phyloP scores from a whole-genome alignment of 2,797 vertebrate species.

The Odontamblyopus lacepedii region DNA sequence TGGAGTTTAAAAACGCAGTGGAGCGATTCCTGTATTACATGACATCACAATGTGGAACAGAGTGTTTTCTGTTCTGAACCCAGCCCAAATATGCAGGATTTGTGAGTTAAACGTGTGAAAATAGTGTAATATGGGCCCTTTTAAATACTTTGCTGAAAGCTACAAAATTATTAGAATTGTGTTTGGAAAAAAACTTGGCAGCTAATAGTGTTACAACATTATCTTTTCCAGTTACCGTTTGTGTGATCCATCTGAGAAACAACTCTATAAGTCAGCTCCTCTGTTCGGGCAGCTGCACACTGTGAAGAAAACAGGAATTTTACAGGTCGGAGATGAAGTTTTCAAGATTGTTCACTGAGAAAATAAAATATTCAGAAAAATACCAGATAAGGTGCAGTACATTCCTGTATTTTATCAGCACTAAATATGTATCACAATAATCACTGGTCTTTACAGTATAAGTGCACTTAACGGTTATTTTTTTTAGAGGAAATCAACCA shows the following conservation, averaged over 20 bases:
- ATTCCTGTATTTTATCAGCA: not conserved
- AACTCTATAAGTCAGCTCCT: conserved; percentile 81
- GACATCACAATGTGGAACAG: no score
- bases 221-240: conserved; percentile 84
- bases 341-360: conserved; percentile 77
- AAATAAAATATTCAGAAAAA: not conserved
- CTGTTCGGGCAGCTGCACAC: conserved; percentile 88
- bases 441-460: not conserved
- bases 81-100: no score
- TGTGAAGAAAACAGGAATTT: conserved; percentile 80
- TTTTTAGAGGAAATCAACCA: not conserved
- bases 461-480: not conserved
- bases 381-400: not conserved
- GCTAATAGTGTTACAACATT: not conserved
- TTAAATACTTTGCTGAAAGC: no score
- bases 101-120: no score
- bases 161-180: not conserved
- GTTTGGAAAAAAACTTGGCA: not conserved
- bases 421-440: not conserved
- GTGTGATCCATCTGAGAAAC: conserved; percentile 82
- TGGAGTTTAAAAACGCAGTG: no score
- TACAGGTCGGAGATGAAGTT: conserved; percentile 88
- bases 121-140: no score
- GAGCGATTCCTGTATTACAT: no score
- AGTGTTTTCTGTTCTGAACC: no score